Conservation (phyloP, 2,113 vertebrate genomes). For the Scortum barcoo region DNA sequence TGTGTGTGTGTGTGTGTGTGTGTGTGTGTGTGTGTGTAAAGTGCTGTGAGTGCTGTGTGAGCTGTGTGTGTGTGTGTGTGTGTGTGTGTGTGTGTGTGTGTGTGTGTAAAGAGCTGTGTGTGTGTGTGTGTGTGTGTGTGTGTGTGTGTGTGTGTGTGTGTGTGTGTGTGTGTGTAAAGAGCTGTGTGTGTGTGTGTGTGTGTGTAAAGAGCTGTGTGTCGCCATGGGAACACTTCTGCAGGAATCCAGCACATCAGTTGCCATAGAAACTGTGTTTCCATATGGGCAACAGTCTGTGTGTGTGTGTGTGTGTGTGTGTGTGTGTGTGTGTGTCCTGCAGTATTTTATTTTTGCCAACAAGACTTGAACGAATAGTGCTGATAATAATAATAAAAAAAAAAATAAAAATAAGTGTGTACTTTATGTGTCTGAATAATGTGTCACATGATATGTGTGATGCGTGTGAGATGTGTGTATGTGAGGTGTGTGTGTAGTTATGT, state of each 20-base stretch:
- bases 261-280: slow-evolving; percentile 73
- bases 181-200: too few species aligned
- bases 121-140: slow-evolving; percentile 14
- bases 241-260: slow-evolving; percentile 65
- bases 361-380: background rate
- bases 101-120: background rate
- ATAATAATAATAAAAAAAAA: background rate
- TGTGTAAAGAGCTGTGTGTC: slow-evolving; percentile 35
- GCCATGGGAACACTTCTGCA: slow-evolving; percentile 53
- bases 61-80: background rate
- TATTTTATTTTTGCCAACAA: slow-evolving; percentile 38
- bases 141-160: slow-evolving; percentile 2
- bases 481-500: too few species aligned
- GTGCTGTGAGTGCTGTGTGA: too few species aligned
- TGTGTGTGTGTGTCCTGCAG: slow-evolving; percentile 20
- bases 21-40: slow-evolving; percentile 15
- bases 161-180: slow-evolving; percentile 16
- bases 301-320: slow-evolving; percentile 19
- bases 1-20: slow-evolving; percentile 1
- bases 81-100: slow-evolving; percentile 11
- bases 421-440: too few species aligned
- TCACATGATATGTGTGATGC: too few species aligned
- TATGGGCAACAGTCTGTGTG: slow-evolving; percentile 48
- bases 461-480: too few species aligned
- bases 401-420: background rate